Evolutionary conservation across 2,888 invertebrate species (phyloP), one percentile per base, ranked within the genome.

Genomic region (Athrips mouffetella): DNA sequence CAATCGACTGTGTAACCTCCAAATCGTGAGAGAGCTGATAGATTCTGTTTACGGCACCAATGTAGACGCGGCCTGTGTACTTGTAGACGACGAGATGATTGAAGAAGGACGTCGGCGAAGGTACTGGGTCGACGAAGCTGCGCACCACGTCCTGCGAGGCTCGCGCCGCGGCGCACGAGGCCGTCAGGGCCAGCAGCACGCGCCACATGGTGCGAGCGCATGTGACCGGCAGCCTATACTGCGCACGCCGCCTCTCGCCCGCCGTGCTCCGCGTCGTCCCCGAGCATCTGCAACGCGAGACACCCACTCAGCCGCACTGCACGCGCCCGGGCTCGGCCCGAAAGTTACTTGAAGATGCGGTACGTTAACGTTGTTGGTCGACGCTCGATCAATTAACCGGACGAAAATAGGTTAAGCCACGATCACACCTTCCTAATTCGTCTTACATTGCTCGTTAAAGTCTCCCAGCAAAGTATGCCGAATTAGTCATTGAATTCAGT

Each of bases 1-100:
- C 90, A 55, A 93, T 94, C 53, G 92, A 91, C 72, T 94, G 93
- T 47, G 94, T 93, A 56, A 94, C 89, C 59, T 93, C 93, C 64
- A 98, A 89, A 70, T 97, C 95, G 39, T 96, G 94, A 31, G 96
- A 95, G 45, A 98, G 91, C 81, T 98, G 98, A 82, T 96, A 98
- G 56, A 98, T 91, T 54, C 93, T 91, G 89, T 98, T 98, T 57
- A 97, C 96, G 49, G 96, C 98, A 56, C 98, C 98, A 55, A 98
- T 92, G 89, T 91, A 91, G 55, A 91, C 94, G 58, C 96, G 92
- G 54, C 98, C 98, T 42, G 97, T 96, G 80, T 95, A 94, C 77
- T 94, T 94, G 83, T 98, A 96, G 63, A 98, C 94, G 63, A 95
- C 95, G 66, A 98, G 90, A 80, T 97, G 96, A 84, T 97, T 96